phyloP scores from a whole-genome alignment of 1,140 invertebrate species.

The Glossosoma conforme region DNA sequence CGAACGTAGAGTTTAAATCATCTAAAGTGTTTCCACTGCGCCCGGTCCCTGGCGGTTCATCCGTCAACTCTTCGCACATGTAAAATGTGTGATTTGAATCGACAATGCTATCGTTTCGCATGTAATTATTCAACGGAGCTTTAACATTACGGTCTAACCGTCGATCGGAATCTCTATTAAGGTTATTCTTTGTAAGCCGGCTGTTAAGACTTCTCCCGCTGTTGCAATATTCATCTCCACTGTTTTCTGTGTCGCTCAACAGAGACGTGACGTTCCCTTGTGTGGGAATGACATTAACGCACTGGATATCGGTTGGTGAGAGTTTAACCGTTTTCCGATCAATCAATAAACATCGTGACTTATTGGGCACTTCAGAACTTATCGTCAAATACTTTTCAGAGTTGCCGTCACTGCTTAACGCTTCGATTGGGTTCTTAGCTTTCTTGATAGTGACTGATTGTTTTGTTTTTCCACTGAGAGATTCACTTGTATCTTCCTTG shows the following conservation, averaged over 20 bases:
- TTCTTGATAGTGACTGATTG: too few relatives aligned
- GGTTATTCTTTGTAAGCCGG: too few relatives aligned
- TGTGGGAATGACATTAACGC: constrained; percentile 16
- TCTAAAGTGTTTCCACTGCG: constrained; percentile 48
- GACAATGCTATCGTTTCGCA: background rate
- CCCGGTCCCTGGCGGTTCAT: constrained; percentile 39
- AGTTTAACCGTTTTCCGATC: constrained; percentile 21
- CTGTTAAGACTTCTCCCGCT: too few relatives aligned
- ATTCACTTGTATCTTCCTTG: constrained; percentile 32
- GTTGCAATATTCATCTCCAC: too few relatives aligned
- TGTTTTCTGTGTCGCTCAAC: background rate
- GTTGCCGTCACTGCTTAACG: constrained; percentile 30
- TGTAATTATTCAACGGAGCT: too few relatives aligned
- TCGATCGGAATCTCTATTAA: too few relatives aligned
- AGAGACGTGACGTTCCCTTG: constrained; percentile 4
- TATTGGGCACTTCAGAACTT: constrained; percentile 17
- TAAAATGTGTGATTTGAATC: constrained; percentile 5
- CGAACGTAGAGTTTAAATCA: constrained; percentile 46
- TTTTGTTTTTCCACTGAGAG: too few relatives aligned
- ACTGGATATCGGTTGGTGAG: constrained; percentile 21
- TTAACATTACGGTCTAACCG: too few relatives aligned
- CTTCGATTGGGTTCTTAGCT: too few relatives aligned
- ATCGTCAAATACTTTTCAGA: constrained; percentile 24
- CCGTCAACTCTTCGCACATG: constrained; percentile 20
- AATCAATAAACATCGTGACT: constrained; percentile 18